These are phyloP conservation scores for Eupithecia subumbrata DNA, from an alignment of 2,888 invertebrate species.

Conservation along the genomic window DNA sequence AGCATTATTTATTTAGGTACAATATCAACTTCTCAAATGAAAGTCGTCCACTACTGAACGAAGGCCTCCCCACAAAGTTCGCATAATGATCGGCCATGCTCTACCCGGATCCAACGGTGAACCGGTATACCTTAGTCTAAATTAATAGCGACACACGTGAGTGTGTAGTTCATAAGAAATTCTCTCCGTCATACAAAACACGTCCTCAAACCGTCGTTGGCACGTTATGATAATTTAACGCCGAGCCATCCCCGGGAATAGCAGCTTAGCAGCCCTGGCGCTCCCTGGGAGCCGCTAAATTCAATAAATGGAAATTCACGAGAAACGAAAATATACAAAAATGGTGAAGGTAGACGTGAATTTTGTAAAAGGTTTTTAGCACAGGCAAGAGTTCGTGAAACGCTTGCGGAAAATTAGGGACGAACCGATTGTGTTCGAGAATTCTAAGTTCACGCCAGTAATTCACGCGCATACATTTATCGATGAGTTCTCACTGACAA, in stretches of 20 bases:
- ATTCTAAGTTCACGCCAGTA: too few relatives aligned
- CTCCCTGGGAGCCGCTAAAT: conserved; percentile 14
- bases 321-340: conserved; percentile 1
- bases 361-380: neutral
- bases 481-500: too few relatives aligned
- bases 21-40: neutral
- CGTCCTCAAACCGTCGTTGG: neutral
- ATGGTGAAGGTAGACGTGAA: conserved; percentile 3
- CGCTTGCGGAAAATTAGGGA: neutral
- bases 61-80: neutral
- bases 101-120: too few relatives aligned
- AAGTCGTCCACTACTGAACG: too few relatives aligned
- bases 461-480: too few relatives aligned
- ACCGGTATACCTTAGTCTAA: neutral
- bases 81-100: neutral
- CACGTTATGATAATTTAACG: conserved; percentile 29
- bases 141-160: neutral
- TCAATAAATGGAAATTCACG: conserved; percentile 24
- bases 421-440: too few relatives aligned
- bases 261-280: conserved; percentile 13
- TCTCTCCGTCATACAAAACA: neutral
- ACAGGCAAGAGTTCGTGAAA: neutral
- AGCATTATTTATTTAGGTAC: neutral
- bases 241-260: conserved; percentile 14
- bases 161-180: neutral